A percentile compares a stretch with the other conserved stretches of the same genome.
phyloP scores from a whole-genome alignment of 2,888 invertebrate genomes.

The Acanthosoma haemorrhoidale region DNA sequence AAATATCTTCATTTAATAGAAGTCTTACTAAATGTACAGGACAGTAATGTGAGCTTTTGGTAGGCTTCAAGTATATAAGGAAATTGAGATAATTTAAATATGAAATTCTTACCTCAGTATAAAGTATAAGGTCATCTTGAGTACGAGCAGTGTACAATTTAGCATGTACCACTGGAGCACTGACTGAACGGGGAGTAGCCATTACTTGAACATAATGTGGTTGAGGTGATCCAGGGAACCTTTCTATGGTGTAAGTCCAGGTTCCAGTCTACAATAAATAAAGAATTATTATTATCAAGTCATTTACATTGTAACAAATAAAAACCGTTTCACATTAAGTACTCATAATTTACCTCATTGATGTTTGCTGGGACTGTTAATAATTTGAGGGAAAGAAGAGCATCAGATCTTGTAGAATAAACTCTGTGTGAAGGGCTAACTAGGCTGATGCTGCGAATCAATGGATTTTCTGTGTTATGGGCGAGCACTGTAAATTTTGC shows the following conservation, averaged over 20 bases:
- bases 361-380: constrained; percentile 51
- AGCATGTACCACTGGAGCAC: constrained; percentile 49
- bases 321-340: too few relatives aligned
- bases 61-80: background rate
- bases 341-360: constrained; percentile 47
- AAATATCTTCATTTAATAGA: background rate
- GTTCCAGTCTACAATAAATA: constrained; percentile 49
- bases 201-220: constrained; percentile 58
- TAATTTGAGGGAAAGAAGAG: constrained; percentile 50
- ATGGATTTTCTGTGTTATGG: constrained; percentile 51
- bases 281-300: background rate
- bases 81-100: background rate
- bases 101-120: constrained; percentile 49
- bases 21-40: background rate
- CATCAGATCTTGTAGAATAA: constrained; percentile 50
- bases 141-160: constrained; percentile 49
- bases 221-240: constrained; percentile 54
- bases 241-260: constrained; percentile 57
- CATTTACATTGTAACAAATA: too few relatives aligned
- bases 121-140: constrained; percentile 50
- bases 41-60: background rate
- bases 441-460: constrained; percentile 50
- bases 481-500: constrained; percentile 53
- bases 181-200: constrained; percentile 51
- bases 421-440: constrained; percentile 51